phyloP scores from a whole-genome alignment of 2,113 vertebrate genomes.

The Ursus arctos region DNA sequence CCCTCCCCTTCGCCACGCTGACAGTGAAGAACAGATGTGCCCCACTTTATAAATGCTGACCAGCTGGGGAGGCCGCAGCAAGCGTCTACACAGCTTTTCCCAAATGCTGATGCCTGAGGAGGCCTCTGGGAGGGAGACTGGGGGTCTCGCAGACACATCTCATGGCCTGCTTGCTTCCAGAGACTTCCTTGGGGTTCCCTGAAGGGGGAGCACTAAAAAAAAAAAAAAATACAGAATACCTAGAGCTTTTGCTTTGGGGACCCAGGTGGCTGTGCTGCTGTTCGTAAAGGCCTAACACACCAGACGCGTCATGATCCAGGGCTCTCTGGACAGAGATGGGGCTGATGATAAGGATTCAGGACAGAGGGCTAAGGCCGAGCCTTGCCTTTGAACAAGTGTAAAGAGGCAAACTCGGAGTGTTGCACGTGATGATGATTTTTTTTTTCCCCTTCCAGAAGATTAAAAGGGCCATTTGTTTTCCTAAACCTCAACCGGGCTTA shows the following conservation, averaged over 20 bases:
- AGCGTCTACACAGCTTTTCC: not conserved
- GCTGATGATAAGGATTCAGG: not conserved
- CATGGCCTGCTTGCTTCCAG: constrained; percentile 33
- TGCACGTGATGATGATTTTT: not conserved
- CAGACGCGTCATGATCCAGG: not conserved
- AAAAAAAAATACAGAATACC: not conserved
- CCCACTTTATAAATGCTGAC: constrained; percentile 74
- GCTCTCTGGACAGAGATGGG: not conserved
- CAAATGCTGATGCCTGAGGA: not conserved
- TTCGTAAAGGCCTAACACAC: not conserved
- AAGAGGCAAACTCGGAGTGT: not conserved
- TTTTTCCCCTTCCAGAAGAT: not conserved
- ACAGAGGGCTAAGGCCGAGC: too few species aligned
- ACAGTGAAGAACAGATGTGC: constrained; percentile 80
- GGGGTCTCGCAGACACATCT: constrained; percentile 44
- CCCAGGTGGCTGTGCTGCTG: rapidly evolving
- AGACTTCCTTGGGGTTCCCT: constrained; percentile 31
- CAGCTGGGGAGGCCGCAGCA: constrained; percentile 54
- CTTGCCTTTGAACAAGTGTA: not conserved
- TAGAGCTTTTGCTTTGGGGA: not conserved
- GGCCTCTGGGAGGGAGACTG: constrained; percentile 4
- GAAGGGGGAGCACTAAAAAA: not conserved
- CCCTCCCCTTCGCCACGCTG: not conserved
- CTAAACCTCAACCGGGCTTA: not conserved
- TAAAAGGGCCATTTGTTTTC: constrained; percentile 5